A percentile compares a stretch with the other conserved stretches of the same genome.
These are phyloP conservation scores for Phymanthus crucifer DNA, from an alignment of 92 coral and sea anemone genomes.

Conservation along the genomic window DNA sequence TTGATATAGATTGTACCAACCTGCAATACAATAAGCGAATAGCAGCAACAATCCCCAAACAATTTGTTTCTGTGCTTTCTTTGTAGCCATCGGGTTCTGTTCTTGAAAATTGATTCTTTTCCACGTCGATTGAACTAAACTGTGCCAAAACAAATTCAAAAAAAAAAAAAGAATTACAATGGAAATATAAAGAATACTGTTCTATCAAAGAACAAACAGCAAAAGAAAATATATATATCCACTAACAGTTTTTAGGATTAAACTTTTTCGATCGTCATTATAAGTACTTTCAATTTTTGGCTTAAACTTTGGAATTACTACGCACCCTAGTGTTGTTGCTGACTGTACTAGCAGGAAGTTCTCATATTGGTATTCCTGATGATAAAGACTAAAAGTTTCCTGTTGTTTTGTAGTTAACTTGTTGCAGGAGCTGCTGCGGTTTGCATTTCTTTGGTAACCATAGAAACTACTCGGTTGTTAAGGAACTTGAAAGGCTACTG, in stretches of 20 bases:
- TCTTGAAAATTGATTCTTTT: neutral
- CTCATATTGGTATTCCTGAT: too few relatives aligned
- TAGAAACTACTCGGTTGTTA: neutral
- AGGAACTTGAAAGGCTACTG: neutral
- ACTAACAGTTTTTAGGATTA: too few relatives aligned
- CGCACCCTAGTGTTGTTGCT: too few relatives aligned
- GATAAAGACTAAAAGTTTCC: too few relatives aligned
- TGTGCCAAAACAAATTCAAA: neutral
- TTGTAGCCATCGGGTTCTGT: neutral
- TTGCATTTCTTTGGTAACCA: neutral
- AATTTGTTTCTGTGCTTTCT: neutral
- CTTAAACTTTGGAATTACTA: too few relatives aligned
- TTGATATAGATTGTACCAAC: neutral
- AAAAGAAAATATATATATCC: too few relatives aligned
- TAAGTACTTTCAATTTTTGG: too few relatives aligned
- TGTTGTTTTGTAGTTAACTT: neutral
- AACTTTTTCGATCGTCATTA: too few relatives aligned
- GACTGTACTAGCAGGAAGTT: too few relatives aligned
- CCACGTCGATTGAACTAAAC: neutral
- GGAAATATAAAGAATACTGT: neutral
- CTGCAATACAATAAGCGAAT: neutral
- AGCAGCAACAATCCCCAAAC: neutral
- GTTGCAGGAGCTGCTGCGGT: neutral
- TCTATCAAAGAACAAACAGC: too few relatives aligned
- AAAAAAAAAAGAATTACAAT: neutral